Percentiles rank a stretch among this genome's conserved stretches.
phyloP scores from a whole-genome alignment of 2,797 vertebrate genomes.

The Sebastiscus albofasciatus region DNA sequence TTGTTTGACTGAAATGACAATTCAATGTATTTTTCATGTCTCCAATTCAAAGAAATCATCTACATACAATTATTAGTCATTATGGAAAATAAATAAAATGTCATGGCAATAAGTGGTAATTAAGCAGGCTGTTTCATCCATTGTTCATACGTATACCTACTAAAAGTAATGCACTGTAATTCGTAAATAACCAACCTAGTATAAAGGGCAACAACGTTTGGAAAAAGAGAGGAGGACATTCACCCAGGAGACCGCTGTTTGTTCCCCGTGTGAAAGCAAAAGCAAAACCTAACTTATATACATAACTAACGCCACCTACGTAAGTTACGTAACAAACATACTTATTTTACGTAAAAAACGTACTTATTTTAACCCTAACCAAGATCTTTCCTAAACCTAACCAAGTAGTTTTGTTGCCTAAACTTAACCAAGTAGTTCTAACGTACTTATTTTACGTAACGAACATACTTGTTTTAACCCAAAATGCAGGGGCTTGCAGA shows the following conservation, averaged over 20 bases:
- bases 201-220: no score
- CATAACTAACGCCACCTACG: neutral
- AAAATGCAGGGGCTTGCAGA: no score
- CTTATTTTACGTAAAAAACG: neutral
- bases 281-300: neutral
- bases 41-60: neutral
- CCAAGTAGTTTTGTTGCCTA: neutral
- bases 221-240: no score
- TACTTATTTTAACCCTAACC: neutral
- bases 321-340: neutral
- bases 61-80: neutral
- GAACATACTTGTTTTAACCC: no score
- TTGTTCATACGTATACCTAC: no score
- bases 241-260: no score
- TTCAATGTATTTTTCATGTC: neutral
- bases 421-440: no score
- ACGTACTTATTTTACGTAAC: no score
- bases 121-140: fast-evolving
- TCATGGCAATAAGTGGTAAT: neutral
- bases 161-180: no score
- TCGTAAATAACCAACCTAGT: no score
- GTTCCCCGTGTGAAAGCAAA: no score
- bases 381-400: neutral
- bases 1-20: neutral
- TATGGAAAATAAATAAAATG: neutral